Conservation (phyloP, 2,113 vertebrate species). For the Numida meleagris region DNA sequence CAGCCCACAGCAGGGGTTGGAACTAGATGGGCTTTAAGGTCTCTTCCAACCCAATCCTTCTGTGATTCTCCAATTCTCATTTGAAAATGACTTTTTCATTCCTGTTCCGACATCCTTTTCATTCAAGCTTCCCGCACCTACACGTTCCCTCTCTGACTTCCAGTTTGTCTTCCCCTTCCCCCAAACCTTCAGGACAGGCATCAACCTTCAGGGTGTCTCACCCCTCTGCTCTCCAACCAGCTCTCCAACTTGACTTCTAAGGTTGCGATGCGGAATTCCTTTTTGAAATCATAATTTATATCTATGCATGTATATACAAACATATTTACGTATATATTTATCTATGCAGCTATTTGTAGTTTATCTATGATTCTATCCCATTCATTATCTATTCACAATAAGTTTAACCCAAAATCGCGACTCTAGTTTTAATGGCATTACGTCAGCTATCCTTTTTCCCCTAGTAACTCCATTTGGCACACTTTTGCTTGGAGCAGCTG, state of each 20-base stretch:
- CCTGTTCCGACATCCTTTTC: background rate
- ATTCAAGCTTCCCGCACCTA: background rate
- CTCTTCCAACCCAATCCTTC: too few relatives aligned
- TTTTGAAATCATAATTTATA: background rate
- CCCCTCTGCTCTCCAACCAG: background rate
- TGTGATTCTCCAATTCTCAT: background rate
- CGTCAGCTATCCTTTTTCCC: fast-evolving
- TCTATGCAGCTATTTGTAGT: background rate
- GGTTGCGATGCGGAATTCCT: background rate
- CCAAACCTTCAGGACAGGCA: background rate
- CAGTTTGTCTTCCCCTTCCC: background rate
- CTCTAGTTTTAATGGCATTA: background rate
- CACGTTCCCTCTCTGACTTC: background rate
- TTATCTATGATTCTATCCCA: background rate
- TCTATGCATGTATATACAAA: background rate
- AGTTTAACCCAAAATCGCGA: background rate
- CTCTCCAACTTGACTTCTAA: background rate
- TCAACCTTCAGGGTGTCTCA: fast-evolving
- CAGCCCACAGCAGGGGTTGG: too few relatives aligned
- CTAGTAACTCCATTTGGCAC: background rate
- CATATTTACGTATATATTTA: background rate
- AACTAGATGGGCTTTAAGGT: too few relatives aligned
- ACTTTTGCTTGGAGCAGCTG: background rate
- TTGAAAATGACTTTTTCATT: background rate
- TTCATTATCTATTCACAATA: background rate